Conservation (phyloP, 2,888 invertebrate species). For the Heliconius ismenius region DNA sequence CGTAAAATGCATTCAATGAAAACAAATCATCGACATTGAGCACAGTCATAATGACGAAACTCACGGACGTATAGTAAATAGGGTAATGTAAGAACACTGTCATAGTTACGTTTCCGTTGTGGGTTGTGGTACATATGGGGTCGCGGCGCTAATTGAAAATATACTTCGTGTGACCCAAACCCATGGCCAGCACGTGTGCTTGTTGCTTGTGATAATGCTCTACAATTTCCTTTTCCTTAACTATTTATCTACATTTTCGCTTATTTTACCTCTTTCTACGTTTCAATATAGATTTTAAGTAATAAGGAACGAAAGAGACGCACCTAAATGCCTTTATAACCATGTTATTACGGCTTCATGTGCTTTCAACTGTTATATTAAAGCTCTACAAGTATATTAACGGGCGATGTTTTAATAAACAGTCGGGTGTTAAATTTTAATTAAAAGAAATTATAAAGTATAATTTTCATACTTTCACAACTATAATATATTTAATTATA, state of each 20-base stretch:
- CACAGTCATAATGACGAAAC: slow-evolving; percentile 49
- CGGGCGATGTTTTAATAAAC: slow-evolving; percentile 4
- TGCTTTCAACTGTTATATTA: slow-evolving; percentile 18
- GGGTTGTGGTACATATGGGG: slow-evolving; percentile 47
- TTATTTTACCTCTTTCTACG: not conserved
- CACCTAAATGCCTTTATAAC: not conserved
- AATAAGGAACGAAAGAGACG: slow-evolving; percentile 8
- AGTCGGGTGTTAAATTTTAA: not conserved
- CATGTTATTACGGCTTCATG: slow-evolving; percentile 5
- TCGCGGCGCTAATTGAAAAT: slow-evolving; percentile 56
- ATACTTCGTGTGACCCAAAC: slow-evolving; percentile 54
- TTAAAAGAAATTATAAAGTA: slow-evolving; percentile 8
- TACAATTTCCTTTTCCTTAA: slow-evolving; percentile 1
- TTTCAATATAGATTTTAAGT: not conserved
- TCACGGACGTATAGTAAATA: slow-evolving; percentile 49
- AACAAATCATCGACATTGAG: slow-evolving; percentile 69
- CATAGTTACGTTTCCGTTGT: slow-evolving; percentile 54
- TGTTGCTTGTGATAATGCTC: not conserved
- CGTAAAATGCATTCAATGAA: slow-evolving; percentile 81
- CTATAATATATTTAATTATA: no score
- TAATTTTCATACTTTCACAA: slow-evolving; percentile 12
- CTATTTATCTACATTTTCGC: not conserved
- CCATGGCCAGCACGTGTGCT: slow-evolving; percentile 18
- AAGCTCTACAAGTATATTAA: slow-evolving; percentile 13
- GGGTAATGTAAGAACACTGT: slow-evolving; percentile 47